phyloP scores from a whole-genome alignment of 2,797 vertebrate species.

The Molossus alvarezi region DNA sequence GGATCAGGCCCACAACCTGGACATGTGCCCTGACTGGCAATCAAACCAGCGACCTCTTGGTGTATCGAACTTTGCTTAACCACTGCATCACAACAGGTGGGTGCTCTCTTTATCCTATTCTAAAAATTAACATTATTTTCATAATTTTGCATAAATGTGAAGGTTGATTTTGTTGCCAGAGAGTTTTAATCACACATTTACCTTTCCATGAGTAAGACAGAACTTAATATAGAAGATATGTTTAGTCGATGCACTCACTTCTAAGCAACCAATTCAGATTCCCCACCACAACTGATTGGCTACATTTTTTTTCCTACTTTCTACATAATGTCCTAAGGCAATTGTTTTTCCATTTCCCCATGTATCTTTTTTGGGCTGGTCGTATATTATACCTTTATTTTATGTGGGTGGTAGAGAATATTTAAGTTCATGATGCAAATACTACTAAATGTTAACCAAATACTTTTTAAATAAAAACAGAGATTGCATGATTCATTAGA shows the following conservation, averaged over 20 bases:
- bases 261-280: background rate
- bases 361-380: background rate
- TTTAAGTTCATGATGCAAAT: slow-evolving; percentile 17
- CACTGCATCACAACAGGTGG: too few species aligned
- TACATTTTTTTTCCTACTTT: background rate
- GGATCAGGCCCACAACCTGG: too few species aligned
- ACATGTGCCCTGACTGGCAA: too few species aligned
- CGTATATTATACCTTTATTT: slow-evolving; percentile 36
- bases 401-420: background rate
- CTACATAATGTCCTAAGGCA: background rate
- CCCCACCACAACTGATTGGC: background rate
- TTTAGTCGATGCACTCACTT: background rate
- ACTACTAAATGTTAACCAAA: background rate
- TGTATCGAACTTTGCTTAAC: too few species aligned
- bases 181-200: background rate
- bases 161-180: background rate
- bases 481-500: slow-evolving; percentile 20
- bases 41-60: too few species aligned
- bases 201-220: background rate
- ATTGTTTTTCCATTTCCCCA: background rate
- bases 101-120: slow-evolving; percentile 29
- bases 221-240: slow-evolving; percentile 23
- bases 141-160: background rate
- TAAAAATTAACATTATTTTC: slow-evolving; percentile 28
- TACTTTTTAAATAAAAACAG: background rate